These are phyloP conservation scores for Sebastes oblongus DNA, from an alignment of 2,797 vertebrate species.

Conservation along the genomic window DNA sequence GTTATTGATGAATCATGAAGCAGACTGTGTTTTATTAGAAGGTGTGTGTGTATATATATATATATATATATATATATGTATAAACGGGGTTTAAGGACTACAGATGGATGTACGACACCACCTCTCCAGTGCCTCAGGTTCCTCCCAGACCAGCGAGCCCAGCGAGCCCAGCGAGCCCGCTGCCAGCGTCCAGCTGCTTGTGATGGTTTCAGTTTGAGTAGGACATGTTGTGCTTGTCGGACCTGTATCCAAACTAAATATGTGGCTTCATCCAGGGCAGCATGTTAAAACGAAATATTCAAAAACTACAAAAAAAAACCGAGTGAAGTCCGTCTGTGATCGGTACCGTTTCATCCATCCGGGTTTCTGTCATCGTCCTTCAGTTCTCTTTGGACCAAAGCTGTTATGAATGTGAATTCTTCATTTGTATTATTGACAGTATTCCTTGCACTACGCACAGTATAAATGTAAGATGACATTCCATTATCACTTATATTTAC, in stretches of 20 bases:
- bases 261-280: constrained; percentile 11
- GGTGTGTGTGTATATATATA: not conserved
- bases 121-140: constrained; percentile 53
- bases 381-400: constrained; percentile 69
- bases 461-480: constrained; percentile 26
- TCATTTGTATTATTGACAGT: constrained; percentile 35
- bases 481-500: constrained; percentile 12
- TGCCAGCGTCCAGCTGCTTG: not conserved
- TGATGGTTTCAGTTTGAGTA: not conserved
- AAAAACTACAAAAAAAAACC: not conserved
- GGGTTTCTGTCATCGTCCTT: not conserved
- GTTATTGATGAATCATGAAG: not conserved
- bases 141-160: not conserved
- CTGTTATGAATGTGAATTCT: constrained; percentile 58
- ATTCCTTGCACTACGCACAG: constrained; percentile 61
- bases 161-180: not conserved
- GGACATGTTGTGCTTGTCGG: constrained; percentile 6
- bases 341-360: not conserved
- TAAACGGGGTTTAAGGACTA: not conserved
- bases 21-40: not conserved
- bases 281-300: not conserved
- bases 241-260: not conserved
- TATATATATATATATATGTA: no score
- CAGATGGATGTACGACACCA: not conserved
- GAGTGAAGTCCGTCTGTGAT: constrained; percentile 15